phyloP scores from a whole-genome alignment of 2,888 invertebrate genomes.

The Dicroscelio sp. region DNA sequence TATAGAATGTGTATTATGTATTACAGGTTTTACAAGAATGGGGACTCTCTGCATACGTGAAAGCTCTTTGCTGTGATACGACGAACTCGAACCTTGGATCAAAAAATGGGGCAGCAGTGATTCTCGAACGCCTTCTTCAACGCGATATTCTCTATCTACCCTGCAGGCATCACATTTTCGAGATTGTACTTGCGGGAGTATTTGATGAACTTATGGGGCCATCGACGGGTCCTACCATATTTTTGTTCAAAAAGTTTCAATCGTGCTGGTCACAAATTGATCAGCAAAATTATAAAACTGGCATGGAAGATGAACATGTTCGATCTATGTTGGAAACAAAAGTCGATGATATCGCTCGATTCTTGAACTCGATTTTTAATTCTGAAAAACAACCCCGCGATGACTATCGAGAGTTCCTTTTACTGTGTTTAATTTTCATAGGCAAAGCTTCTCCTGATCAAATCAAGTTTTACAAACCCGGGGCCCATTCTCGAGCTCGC shows the following conservation, averaged over 20 bases:
- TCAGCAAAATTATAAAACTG: slow-evolving; percentile 32
- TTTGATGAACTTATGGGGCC: slow-evolving; percentile 21
- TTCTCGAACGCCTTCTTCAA: slow-evolving; percentile 24
- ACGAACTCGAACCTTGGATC: slow-evolving; percentile 33
- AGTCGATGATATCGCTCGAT: background rate
- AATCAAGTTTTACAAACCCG: slow-evolving; percentile 81
- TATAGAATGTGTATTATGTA: too few species aligned
- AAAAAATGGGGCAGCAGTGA: slow-evolving; percentile 33
- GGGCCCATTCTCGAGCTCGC: slow-evolving; percentile 29
- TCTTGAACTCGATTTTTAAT: background rate
- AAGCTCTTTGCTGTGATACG: slow-evolving; percentile 22
- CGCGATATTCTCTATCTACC: slow-evolving; percentile 36
- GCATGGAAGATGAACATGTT: slow-evolving; percentile 19
- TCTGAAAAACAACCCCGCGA: slow-evolving; percentile 35
- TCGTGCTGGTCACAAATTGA: slow-evolving; percentile 29
- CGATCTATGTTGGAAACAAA: background rate
- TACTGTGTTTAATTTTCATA: slow-evolving; percentile 82
- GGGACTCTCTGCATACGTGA: slow-evolving; percentile 19
- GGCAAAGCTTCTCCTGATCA: slow-evolving; percentile 71
- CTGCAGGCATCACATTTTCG: slow-evolving; percentile 37
- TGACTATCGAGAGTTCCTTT: slow-evolving; percentile 76
- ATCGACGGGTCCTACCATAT: background rate
- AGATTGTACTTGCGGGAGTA: slow-evolving; percentile 19
- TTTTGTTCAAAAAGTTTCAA: slow-evolving; percentile 34
- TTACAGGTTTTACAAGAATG: slow-evolving; percentile 50